Percentiles rank a stretch among this genome's conserved stretches.
Conservation (phyloP, 1,140 invertebrate genomes). For the Belonocnema kinseyi region DNA sequence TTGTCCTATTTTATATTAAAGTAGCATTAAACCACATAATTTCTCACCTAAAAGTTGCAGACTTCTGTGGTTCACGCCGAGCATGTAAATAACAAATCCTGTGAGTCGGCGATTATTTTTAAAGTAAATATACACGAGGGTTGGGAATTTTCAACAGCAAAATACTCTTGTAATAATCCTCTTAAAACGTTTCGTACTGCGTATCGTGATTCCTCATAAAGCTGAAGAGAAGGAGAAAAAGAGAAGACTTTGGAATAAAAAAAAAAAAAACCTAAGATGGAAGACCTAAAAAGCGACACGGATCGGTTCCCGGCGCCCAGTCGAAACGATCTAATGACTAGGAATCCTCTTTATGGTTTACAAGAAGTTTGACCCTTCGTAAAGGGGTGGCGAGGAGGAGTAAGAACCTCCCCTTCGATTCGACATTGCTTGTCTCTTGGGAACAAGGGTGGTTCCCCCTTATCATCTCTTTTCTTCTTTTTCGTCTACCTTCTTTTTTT, state of each 20-base stretch:
- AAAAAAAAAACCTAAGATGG: conserved; percentile 28
- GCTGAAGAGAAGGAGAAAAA: background rate
- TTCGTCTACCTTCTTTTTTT: conserved; percentile 49
- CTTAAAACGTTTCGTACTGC: conserved; percentile 24
- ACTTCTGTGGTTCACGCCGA: conserved; percentile 1
- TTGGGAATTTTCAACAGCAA: background rate
- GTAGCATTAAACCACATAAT: conserved; percentile 18
- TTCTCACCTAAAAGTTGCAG: conserved; percentile 12
- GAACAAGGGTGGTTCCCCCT: conserved; percentile 49
- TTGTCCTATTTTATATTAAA: background rate
- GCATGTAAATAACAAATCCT: conserved; percentile 26
- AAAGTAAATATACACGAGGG: background rate
- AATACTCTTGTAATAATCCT: conserved; percentile 26
- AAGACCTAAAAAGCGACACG: conserved; percentile 40
- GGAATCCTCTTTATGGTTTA: conserved; percentile 76
- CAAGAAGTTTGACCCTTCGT: conserved; percentile 72
- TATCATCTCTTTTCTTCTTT: conserved; percentile 49
- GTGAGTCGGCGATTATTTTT: conserved; percentile 10
- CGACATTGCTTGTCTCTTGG: conserved; percentile 60
- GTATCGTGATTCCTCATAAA: conserved; percentile 2
- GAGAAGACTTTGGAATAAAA: background rate
- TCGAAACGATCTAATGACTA: conserved; percentile 74
- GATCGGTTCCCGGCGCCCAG: conserved; percentile 54
- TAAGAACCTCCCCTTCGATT: conserved; percentile 54
- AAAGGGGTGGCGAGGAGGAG: conserved; percentile 42